phyloP scores from a whole-genome alignment of 2,797 vertebrate genomes.

The Okamejei kenojei region DNA sequence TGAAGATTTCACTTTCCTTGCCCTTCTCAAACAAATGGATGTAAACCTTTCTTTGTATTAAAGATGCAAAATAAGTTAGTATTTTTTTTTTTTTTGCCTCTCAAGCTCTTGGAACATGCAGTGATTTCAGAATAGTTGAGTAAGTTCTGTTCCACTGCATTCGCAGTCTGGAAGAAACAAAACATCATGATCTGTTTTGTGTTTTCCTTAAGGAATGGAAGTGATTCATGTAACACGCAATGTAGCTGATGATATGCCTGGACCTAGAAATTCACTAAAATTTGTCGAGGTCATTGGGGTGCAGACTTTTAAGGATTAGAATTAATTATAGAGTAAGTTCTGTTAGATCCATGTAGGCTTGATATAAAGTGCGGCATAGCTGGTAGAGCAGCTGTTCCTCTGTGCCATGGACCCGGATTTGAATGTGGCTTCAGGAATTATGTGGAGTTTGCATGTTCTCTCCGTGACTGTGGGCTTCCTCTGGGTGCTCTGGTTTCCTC shows the following conservation, averaged over 20 bases:
- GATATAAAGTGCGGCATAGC: too few relatives aligned
- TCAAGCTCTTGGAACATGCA: background rate
- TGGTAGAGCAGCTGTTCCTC: too few relatives aligned
- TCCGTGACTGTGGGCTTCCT: too few relatives aligned
- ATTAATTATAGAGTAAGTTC: too few relatives aligned
- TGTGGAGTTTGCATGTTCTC: too few relatives aligned
- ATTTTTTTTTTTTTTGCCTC: background rate
- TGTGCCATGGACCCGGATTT: too few relatives aligned
- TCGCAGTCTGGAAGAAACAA: background rate
- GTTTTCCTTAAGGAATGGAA: background rate
- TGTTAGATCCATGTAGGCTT: too few relatives aligned
- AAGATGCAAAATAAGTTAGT: background rate
- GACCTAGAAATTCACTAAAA: background rate
- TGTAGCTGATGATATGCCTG: background rate
- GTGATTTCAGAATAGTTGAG: background rate
- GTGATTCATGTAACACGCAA: background rate
- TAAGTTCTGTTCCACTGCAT: background rate
- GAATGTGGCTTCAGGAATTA: too few relatives aligned
- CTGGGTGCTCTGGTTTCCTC: too few relatives aligned
- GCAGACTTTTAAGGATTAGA: background rate
- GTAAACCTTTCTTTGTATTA: background rate
- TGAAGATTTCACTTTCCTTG: background rate
- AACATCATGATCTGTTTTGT: background rate
- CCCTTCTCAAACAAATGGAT: background rate
- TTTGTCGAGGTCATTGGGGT: background rate